Percentiles rank a stretch among this genome's conserved stretches.
Evolutionary conservation across 1,140 invertebrate species (phyloP).

Genomic region (Listronotus bonariensis): DNA sequence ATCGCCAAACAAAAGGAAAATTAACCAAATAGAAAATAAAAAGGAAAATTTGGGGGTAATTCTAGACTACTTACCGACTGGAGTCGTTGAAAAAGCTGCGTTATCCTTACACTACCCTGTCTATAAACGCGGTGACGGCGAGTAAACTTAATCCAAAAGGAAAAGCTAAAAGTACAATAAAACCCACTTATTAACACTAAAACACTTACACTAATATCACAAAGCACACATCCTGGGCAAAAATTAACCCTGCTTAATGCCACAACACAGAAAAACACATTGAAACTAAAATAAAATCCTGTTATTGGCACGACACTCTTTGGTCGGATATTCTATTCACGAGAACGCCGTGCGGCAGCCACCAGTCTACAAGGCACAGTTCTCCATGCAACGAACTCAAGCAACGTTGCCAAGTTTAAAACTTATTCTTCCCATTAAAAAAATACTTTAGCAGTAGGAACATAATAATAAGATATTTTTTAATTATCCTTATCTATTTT

Average conservation of each 20-base stretch:
- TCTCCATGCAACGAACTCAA: slow-evolving; percentile 33
- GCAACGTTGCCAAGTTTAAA: slow-evolving; percentile 20
- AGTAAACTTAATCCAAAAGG: slow-evolving; percentile 18
- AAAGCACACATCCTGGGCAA: slow-evolving; percentile 29
- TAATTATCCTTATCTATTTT: too few species aligned
- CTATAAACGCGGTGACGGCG: slow-evolving; percentile 12
- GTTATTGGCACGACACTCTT: slow-evolving; percentile 32
- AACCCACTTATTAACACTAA: slow-evolving; percentile 25
- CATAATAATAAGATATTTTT: too few species aligned
- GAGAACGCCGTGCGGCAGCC: slow-evolving; percentile 24
- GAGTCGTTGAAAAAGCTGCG: slow-evolving; percentile 1
- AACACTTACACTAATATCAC: slow-evolving; percentile 34
- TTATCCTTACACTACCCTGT: slow-evolving; percentile 8
- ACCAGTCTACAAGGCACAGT: slow-evolving; percentile 31
- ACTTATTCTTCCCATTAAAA: too few species aligned
- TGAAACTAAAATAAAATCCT: slow-evolving; percentile 30
- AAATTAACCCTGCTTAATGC: slow-evolving; percentile 4
- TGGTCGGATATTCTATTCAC: slow-evolving; percentile 35
- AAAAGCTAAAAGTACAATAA: neutral
- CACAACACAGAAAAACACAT: slow-evolving; percentile 31
- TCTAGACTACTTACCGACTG: slow-evolving; percentile 11
- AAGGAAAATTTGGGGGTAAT: neutral
- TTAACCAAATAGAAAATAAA: neutral
- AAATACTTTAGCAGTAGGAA: too few species aligned
- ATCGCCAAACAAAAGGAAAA: slow-evolving; percentile 7